Evolutionary conservation across 2,113 vertebrate genomes (phyloP).

Genomic region (Dasyurus viverrinus): DNA sequence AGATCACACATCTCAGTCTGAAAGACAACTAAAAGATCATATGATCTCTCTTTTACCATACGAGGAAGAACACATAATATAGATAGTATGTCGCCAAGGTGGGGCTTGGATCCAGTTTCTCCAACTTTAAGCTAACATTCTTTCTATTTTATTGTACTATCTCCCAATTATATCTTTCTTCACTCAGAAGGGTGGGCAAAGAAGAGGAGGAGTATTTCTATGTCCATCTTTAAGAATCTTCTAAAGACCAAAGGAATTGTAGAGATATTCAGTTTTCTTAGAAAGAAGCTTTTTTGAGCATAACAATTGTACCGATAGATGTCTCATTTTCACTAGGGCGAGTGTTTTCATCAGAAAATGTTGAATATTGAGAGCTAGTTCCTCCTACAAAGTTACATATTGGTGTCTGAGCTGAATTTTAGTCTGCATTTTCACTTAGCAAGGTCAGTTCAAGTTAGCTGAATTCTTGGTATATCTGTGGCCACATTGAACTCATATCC

Average conservation of each 20-base stretch:
- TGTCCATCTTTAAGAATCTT: background rate
- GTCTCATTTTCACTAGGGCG: constrained; percentile 12
- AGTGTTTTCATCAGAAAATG: constrained; percentile 30
- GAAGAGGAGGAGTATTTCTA: background rate
- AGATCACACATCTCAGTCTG: background rate
- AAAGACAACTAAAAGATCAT: background rate
- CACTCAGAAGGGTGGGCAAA: background rate
- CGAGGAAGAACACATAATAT: background rate
- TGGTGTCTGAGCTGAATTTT: constrained; percentile 24
- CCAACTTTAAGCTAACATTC: background rate
- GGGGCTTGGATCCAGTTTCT: background rate
- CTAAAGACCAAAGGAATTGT: background rate
- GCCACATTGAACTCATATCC: constrained; percentile 30
- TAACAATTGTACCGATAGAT: background rate
- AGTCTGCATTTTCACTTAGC: constrained; percentile 70
- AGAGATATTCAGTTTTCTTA: constrained; percentile 1
- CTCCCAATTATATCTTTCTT: background rate
- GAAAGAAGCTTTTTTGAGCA: constrained; percentile 2
- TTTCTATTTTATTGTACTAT: background rate
- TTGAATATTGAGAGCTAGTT: constrained; percentile 51
- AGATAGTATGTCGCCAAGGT: background rate
- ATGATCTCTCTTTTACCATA: background rate
- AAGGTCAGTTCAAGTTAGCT: constrained; percentile 43
- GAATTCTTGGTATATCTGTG: constrained; percentile 30
- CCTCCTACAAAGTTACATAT: constrained; percentile 57